These are phyloP conservation scores for Myopa testacea DNA, from an alignment of 2,888 invertebrate genomes.

Conservation along the genomic window DNA sequence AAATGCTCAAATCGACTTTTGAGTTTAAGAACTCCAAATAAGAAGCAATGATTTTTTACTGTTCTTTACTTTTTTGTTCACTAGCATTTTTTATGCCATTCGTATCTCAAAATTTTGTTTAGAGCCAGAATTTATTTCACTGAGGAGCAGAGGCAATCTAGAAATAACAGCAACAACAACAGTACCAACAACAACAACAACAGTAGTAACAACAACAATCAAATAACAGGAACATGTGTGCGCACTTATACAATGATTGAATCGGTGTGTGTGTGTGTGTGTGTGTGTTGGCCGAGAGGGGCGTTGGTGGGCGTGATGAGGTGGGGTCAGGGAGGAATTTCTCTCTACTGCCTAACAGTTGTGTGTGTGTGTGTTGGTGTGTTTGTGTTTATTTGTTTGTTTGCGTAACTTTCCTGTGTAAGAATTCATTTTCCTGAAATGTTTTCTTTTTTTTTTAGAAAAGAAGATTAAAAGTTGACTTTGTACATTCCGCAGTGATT, in stretches of 20 bases:
- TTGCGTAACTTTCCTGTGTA: too few species aligned
- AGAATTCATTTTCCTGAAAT: slow-evolving; percentile 21
- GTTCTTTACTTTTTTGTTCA: neutral
- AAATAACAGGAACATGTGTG: slow-evolving; percentile 1
- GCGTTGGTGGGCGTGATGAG: neutral
- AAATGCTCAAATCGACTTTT: slow-evolving; percentile 12
- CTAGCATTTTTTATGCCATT: neutral
- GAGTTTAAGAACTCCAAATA: slow-evolving; percentile 26
- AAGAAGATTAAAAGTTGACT: slow-evolving; percentile 54
- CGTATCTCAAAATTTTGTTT: too few species aligned
- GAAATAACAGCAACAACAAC: neutral
- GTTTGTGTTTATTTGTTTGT: too few species aligned
- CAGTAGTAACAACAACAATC: slow-evolving; percentile 2
- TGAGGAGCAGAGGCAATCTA: neutral
- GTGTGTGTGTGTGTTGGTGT: too few species aligned
- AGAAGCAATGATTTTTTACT: neutral
- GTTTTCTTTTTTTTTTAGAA: slow-evolving; percentile 19
- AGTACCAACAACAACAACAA: slow-evolving; percentile 26
- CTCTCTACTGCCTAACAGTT: neutral
- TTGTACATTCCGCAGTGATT: slow-evolving; percentile 45
- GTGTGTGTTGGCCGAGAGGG: neutral
- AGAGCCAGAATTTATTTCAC: neutral
- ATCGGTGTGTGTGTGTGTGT: neutral
- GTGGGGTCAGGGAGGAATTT: neutral
- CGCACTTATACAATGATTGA: neutral